phyloP scores from a whole-genome alignment of 2,113 vertebrate genomes.

The Regulus satrapa region DNA sequence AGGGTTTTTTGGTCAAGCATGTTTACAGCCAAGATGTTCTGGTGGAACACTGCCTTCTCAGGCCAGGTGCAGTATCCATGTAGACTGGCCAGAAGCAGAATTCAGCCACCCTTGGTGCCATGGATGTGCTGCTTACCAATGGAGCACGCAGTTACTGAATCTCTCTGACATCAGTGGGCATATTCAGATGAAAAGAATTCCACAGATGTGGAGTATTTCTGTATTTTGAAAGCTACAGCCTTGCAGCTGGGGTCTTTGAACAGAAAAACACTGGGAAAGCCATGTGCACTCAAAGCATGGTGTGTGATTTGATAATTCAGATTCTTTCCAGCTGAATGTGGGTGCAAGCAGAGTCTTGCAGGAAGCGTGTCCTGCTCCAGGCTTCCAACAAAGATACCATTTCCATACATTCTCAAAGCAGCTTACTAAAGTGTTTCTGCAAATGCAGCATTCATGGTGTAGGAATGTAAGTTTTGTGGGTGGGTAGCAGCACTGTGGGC shows the following conservation, averaged over 20 bases:
- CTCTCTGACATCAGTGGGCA: neutral
- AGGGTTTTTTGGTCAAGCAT: neutral
- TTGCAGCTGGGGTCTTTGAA: neutral
- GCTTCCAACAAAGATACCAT: neutral
- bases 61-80: neutral
- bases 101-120: neutral
- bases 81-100: neutral
- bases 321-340: conserved; percentile 8
- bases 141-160: neutral
- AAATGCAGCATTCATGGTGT: neutral
- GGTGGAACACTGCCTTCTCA: neutral
- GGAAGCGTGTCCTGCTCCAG: neutral
- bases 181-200: neutral
- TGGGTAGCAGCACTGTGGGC: neutral
- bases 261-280: neutral
- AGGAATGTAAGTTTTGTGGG: neutral
- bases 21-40: neutral
- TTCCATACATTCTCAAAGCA: neutral
- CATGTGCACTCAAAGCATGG: neutral
- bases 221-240: neutral
- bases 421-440: neutral
- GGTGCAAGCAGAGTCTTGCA: conserved; percentile 23
- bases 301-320: neutral
- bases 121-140: neutral
- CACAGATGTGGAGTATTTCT: neutral